Evolutionary conservation across 2,797 vertebrate genomes (phyloP), one percentile per base, ranked within the genome.

Genomic region (Aulostomus chinensis): DNA sequence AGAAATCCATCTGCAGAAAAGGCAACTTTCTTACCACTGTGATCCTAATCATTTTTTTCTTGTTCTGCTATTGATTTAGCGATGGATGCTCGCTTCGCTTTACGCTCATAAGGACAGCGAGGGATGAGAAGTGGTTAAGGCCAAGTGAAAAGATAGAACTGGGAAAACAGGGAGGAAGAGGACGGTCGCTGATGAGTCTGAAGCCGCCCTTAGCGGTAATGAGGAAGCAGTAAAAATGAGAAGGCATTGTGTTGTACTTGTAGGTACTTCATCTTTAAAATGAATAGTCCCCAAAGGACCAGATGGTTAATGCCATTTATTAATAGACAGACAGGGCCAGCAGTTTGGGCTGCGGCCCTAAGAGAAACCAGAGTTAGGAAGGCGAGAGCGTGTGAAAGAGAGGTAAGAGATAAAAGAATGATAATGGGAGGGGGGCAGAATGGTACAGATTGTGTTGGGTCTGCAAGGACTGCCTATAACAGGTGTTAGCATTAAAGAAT

Each of bases 241-340:
- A 86, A 57, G 39, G 81, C 87, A 86, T 89, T 90, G 89, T 91
- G 87, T 88, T 89, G 90, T 86, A 90, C 89, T 90, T 91, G 87
- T 89, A 88, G 87, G 87, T 87, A 91, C 91, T 92, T 89, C 91
- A 91, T 92, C 89, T 92, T 89, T 84, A 86, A 88, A 91, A 92
- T 92, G 90, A 92, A 91, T 90, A 80, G 89, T 91, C 88, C 91
- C 91, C 76, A 79, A 84, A 85, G 90, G 89, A 71, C 84, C 86
- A 83, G 85, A 86, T 91, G 88, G 83, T 93, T 93, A 93, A 91
- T 93, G 91, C 83, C 90, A 91, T 91, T 91, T 92, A 93, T 93
- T 93, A 93, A 93, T 91, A 91, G 91, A 89, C 85, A 86, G 90
- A 88, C 86, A 88, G 82, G 87, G 82, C 80, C 81, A 70, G 88